These are phyloP conservation scores for Geophilus truncorum DNA, from an alignment of 2,888 invertebrate species.

Conservation along the genomic window DNA sequence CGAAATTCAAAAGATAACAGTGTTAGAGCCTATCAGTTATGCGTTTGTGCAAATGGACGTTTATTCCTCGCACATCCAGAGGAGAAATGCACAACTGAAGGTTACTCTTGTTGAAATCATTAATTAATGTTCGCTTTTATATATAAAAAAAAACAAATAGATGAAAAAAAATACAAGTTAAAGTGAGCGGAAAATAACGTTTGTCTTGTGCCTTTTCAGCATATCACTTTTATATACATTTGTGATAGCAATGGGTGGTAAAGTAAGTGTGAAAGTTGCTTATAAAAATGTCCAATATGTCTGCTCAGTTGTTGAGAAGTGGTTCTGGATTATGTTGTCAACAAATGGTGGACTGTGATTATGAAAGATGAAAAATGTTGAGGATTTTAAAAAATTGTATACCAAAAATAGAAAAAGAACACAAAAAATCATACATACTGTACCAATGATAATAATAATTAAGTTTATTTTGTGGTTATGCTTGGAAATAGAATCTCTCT, in stretches of 20 bases:
- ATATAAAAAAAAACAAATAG: too few species aligned
- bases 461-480: too few species aligned
- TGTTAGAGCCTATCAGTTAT: conserved; percentile 59
- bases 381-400: neutral
- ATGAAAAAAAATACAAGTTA: too few species aligned
- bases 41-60: conserved; percentile 84
- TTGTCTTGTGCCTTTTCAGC: neutral
- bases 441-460: too few species aligned
- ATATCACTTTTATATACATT: neutral
- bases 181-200: neutral
- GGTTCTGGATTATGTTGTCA: too few species aligned
- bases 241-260: too few species aligned
- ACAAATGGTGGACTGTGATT: neutral
- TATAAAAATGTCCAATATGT: too few species aligned
- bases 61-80: conserved; percentile 79
- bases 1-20: neutral
- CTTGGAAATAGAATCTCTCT: too few species aligned
- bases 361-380: neutral
- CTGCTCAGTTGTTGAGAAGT: too few species aligned
- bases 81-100: conserved; percentile 68
- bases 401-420: neutral
- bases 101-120: conserved; percentile 55
- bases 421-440: neutral
- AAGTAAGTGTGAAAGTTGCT: too few species aligned
- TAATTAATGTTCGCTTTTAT: too few species aligned